Evolutionary conservation across 2,888 invertebrate genomes (phyloP).

Genomic region (Limnephilus auricula): DNA sequence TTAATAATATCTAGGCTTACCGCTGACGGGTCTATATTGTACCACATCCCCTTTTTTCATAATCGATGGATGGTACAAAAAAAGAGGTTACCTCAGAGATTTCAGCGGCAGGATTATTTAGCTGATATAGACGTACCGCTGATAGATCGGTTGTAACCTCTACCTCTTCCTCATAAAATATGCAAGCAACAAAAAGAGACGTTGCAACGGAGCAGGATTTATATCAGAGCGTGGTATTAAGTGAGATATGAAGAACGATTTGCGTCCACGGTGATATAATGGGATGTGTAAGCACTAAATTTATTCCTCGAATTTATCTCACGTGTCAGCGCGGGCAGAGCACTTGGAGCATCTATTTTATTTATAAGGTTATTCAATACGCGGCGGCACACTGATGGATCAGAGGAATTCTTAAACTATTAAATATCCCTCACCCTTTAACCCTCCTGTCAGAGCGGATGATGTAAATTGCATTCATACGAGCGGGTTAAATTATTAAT

Average conservation of each 20-base stretch:
- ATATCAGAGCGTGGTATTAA: neutral
- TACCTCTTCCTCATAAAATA: neutral
- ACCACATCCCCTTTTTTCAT: too few species aligned
- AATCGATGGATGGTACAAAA: neutral
- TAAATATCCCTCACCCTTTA: constrained; percentile 2
- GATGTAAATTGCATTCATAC: neutral
- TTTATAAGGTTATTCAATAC: constrained; percentile 7
- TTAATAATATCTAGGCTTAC: too few species aligned
- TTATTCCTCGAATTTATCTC: constrained; percentile 30
- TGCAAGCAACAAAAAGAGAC: neutral
- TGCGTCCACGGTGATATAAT: constrained; percentile 22
- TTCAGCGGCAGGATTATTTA: neutral
- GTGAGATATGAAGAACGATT: constrained; percentile 34
- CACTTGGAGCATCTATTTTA: constrained; percentile 17
- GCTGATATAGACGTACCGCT: neutral
- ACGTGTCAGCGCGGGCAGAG: constrained; percentile 18
- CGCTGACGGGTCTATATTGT: too few species aligned
- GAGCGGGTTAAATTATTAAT: neutral
- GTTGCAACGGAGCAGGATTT: neutral
- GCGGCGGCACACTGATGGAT: neutral
- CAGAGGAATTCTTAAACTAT: neutral
- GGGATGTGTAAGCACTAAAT: constrained; percentile 23
- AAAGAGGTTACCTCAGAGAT: neutral
- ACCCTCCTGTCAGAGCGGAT: neutral
- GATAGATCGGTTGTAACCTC: neutral